Base-by-base conservation (phyloP, 2,888 invertebrate species). In the Tenthredo mesomela region DNA sequence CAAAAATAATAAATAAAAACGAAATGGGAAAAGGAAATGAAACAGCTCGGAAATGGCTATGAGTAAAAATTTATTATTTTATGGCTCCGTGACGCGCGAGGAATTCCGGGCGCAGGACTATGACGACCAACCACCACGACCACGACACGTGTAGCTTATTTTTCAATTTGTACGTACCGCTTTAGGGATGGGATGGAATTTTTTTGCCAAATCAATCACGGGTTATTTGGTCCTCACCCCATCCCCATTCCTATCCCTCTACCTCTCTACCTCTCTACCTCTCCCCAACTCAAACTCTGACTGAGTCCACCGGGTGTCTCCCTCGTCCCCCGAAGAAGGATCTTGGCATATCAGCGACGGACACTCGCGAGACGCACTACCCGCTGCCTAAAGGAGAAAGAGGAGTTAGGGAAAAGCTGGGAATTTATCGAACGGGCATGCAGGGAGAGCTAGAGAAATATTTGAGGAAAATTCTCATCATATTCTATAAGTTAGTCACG, bases 181-280 rank as follows among this genome's bases (percentile, higher is more conserved):
- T 85, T 61, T 84, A 85, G 86, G 87, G 87, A 87, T 86, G 82
- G 86, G 87, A 58, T n/a, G 82, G 40, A 37, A 70, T 37, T 83
- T 91, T 90, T 92, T 91, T 90, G 88, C 88, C 86, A 88, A 91
- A 92, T 92, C 91, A 91, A 92, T 92, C 91, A 91, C 89, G 86
- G 89, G 89, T 90, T 91, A 92, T 92, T 91, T 91, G 91, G 88
- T 89, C 86, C 78, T 84, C 82, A 58, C 77, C 50, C 83, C 85
- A 29, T 85, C 87, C 87, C 87, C 88, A 85, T 83, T 84, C 65
- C 29, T 84, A 77, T 70, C 85, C 77, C 33, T 4, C 33, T 33
- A 33, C 2, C 29, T 2, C 86, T 33, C 33, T 33, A 33, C 33
- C 33, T 33, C 85, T 86, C 87, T n/a, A n/a, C 85, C 87, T 89